Conservation (phyloP, 2,888 invertebrate species). For the Amiota communis region DNA sequence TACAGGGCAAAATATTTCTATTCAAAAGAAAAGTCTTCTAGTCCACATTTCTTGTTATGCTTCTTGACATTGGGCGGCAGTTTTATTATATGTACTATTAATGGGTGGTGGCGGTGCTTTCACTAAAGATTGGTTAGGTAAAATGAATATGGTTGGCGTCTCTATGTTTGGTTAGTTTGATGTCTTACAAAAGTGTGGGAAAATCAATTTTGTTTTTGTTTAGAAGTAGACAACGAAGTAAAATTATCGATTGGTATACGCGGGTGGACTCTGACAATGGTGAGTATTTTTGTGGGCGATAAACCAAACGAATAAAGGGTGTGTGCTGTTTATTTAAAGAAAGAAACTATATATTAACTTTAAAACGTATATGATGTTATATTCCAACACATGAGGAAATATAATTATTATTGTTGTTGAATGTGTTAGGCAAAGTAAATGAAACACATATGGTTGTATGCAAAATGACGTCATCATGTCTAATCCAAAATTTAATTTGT, state of each 20-base stretch:
- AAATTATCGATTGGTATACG: conserved; percentile 27
- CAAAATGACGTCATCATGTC: conserved; percentile 10
- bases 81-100: background rate
- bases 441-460: background rate
- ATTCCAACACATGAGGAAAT: no score
- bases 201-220: conserved; percentile 48
- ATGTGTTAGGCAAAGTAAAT: background rate
- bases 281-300: background rate
- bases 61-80: conserved; percentile 7
- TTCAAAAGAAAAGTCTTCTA: background rate
- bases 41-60: background rate
- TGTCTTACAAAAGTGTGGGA: conserved; percentile 25
- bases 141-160: background rate
- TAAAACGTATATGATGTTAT: no score
- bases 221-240: conserved; percentile 25
- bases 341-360: no score
- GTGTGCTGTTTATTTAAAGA: background rate
- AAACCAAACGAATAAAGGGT: background rate
- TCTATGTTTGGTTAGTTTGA: conserved; percentile 11
- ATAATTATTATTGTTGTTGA: no score
- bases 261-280: background rate
- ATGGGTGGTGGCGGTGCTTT: no score
- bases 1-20: background rate
- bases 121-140: background rate
- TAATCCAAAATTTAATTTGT: background rate